Evolutionary conservation across 2,888 invertebrate species (phyloP), one percentile per base, ranked within the genome.

Genomic region (Eristalis arbustorum): DNA sequence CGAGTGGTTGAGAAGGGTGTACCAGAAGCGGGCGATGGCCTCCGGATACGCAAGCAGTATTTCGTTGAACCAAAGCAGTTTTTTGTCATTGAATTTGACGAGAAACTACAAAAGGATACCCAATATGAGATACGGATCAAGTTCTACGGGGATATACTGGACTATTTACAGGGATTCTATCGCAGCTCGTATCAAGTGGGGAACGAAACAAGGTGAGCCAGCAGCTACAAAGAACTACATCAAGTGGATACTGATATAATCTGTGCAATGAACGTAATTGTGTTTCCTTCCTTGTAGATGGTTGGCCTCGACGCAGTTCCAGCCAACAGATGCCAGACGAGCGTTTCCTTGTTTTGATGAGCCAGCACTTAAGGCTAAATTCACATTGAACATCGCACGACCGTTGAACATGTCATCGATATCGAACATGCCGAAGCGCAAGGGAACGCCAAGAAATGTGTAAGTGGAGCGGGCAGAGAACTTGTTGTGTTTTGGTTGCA

Each of bases 301-400:
- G 96, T 94, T 96, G 90, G 96, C 96, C 10, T 95, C 96, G 0
- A 96, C 96, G 3, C 97, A 97, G 92, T 97, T 97, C 91, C 96
- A 97, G 91, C 95, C 97, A 2, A 96, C 96, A 68, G 96, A 96
- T 90, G 97, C 97, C 0, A 94, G 96, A 18, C 94, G 95, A 80
- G 96, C 97, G 5, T 97, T 97, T 92, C 97, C 97, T 0, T 97
- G 97, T 92, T 97, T 97, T 93, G 97, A 97, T 91, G 97, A 97
- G 91, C 97, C 97, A 0, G 96, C 96, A 0, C 92, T 97, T 69
- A 97, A 97, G 91, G 97, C 97, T 0, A 94, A 94, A 84, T 97
- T 97, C 90, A 95, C 95, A 88, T 94, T 97, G 89, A 96, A 95
- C 91, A 95, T 97, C 66, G 97, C 96, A 0, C 93, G 97, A 25